phyloP scores from a whole-genome alignment of 1,140 invertebrate species.

The Octopus sinensis region DNA sequence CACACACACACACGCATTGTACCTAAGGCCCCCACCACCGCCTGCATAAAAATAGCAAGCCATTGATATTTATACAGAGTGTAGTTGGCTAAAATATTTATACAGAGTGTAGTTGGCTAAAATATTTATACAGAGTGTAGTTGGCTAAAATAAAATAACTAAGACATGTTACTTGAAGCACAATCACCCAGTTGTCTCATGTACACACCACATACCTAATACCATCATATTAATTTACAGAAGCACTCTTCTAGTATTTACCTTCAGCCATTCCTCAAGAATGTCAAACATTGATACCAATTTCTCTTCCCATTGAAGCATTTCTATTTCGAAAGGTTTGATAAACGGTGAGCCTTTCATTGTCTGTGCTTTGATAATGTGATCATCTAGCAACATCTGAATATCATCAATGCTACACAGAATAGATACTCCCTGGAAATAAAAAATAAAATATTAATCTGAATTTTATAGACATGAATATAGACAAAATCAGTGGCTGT shows the following conservation, averaged over 20 bases:
- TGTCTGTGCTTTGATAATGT: constrained; percentile 59
- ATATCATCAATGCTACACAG: constrained; percentile 58
- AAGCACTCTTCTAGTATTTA: constrained; percentile 35
- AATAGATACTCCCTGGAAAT: constrained; percentile 54
- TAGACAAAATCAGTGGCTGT: too few relatives aligned
- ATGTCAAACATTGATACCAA: constrained; percentile 61
- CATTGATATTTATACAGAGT: too few relatives aligned
- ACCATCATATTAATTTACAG: constrained; percentile 64
- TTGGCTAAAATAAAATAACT: too few relatives aligned
- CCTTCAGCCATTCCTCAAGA: constrained; percentile 58
- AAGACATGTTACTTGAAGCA: too few relatives aligned
- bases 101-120: too few relatives aligned
- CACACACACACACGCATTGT: too few relatives aligned
- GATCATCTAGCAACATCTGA: constrained; percentile 58
- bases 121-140: too few relatives aligned
- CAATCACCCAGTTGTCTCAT: too few relatives aligned
- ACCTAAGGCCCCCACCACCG: too few relatives aligned
- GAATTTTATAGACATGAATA: too few relatives aligned
- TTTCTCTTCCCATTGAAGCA: constrained; percentile 59
- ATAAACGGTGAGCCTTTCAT: constrained; percentile 60
- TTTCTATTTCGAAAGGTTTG: constrained; percentile 63
- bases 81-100: too few relatives aligned
- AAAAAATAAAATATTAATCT: constrained; percentile 1
- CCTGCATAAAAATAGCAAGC: too few relatives aligned
- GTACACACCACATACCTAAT: constrained; percentile 36